Percentiles rank a stretch among this genome's conserved stretches.
phyloP scores from a whole-genome alignment of 2,797 vertebrate genomes.

The Lepus oiostolus region DNA sequence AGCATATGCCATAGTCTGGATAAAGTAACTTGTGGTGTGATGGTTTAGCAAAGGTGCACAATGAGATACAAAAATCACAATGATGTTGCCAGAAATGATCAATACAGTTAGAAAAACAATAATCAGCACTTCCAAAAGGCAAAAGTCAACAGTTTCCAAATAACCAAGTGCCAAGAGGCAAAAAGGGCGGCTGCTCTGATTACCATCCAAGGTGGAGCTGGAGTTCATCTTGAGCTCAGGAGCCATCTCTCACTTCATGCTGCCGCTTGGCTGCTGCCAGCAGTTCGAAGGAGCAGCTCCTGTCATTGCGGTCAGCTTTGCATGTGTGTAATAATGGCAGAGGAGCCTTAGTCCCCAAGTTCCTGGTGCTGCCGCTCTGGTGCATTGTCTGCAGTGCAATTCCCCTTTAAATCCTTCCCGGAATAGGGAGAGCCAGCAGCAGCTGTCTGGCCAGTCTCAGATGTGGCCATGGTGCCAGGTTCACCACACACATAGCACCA shows the following conservation, averaged over 20 bases:
- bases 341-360: conserved; percentile 84
- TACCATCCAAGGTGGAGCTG: conserved; percentile 95
- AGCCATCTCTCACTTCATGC: conserved; percentile 87
- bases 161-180: conserved; percentile 96
- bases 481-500: conserved; percentile 77
- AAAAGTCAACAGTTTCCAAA: conserved; percentile 93
- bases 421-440: conserved; percentile 81
- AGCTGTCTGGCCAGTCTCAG: conserved; percentile 80
- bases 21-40: conserved; percentile 98
- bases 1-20: conserved; percentile 99
- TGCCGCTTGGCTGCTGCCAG: conserved; percentile 86
- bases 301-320: conserved; percentile 88
- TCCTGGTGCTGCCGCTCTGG: conserved; percentile 83
- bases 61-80: conserved; percentile 99
- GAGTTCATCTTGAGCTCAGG: conserved; percentile 95
- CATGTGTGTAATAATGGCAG: conserved; percentile 83
- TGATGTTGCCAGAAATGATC: conserved; percentile 97
- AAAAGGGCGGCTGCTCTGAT: conserved; percentile 93
- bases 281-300: conserved; percentile 85
- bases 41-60: conserved; percentile 98
- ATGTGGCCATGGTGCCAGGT: conserved; percentile 84
- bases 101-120: conserved; percentile 96
- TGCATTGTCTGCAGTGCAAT: conserved; percentile 86
- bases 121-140: conserved; percentile 95
- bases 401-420: conserved; percentile 85